A percentile compares a stretch with the other conserved stretches of the same genome.
phyloP scores from a whole-genome alignment of 2,797 vertebrate species.

The Balearica regulorum region DNA sequence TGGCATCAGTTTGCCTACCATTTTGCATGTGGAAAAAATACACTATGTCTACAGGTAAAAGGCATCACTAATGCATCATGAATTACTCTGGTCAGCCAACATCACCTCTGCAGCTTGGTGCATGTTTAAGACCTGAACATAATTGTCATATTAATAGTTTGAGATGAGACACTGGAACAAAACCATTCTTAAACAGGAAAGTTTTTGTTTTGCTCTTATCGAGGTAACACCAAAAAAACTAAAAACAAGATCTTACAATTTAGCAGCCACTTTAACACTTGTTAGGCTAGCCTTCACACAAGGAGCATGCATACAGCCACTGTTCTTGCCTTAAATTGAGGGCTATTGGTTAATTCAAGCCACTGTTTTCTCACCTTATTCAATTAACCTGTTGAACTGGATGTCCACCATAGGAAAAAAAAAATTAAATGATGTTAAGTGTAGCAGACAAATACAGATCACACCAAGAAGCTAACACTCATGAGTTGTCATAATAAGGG shows the following conservation, averaged over 20 bases:
- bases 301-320: constrained; percentile 74
- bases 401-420: constrained; percentile 68
- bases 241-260: constrained; percentile 51
- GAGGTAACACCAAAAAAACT: constrained; percentile 61
- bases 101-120: constrained; percentile 64
- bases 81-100: constrained; percentile 61
- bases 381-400: constrained; percentile 59
- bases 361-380: constrained; percentile 59
- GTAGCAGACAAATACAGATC: constrained; percentile 73
- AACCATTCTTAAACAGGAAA: constrained; percentile 59
- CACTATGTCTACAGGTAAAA: constrained; percentile 23
- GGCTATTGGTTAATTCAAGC: constrained; percentile 69
- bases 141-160: constrained; percentile 22
- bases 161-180: constrained; percentile 76
- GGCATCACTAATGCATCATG: constrained; percentile 51
- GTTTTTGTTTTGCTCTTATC: constrained; percentile 42
- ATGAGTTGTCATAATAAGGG: constrained; percentile 69
- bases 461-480: constrained; percentile 78
- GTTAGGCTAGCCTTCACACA: constrained; percentile 73
- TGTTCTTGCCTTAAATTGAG: constrained; percentile 60
- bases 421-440: constrained; percentile 72
- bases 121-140: constrained; percentile 54
- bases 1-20: constrained; percentile 56
- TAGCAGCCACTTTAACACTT: constrained; percentile 65
- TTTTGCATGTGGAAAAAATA: constrained; percentile 43